Evolutionary conservation across 2,888 invertebrate genomes (phyloP).

Genomic region (Phalera bucephala): DNA sequence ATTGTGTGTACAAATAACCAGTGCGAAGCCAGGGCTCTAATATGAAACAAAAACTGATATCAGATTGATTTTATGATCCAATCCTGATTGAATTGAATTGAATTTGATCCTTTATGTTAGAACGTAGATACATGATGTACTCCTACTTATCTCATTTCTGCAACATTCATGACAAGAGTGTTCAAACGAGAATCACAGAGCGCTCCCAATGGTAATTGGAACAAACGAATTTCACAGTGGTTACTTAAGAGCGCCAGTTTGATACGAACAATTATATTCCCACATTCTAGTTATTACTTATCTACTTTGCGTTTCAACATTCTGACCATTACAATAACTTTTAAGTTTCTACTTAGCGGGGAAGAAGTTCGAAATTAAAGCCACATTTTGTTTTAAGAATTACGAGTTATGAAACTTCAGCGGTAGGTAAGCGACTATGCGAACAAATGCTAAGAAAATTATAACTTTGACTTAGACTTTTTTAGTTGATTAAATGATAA

Average conservation of each 20-base stretch:
- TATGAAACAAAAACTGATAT: no score
- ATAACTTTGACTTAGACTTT: no score
- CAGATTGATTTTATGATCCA: no score
- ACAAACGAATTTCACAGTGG: background rate
- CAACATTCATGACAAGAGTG: background rate
- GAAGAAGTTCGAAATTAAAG: background rate
- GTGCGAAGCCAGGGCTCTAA: no score
- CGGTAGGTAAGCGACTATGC: no score
- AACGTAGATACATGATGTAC: no score
- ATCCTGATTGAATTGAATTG: no score
- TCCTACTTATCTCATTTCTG: background rate
- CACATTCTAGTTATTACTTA: background rate
- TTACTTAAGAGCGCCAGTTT: background rate
- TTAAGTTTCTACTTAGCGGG: background rate
- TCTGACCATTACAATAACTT: background rate
- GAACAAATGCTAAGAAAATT: no score
- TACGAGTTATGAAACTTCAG: background rate
- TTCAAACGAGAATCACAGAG: no score
- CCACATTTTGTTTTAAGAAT: background rate
- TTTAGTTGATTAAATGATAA: no score
- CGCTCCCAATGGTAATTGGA: background rate
- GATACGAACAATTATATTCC: background rate
- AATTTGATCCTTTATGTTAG: no score
- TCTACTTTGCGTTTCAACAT: background rate
- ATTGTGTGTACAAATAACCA: no score